A percentile compares a stretch with the other conserved stretches of the same genome.
Conservation (phyloP, 2,888 invertebrate genomes). For the Lasioglossum zephyrum region DNA sequence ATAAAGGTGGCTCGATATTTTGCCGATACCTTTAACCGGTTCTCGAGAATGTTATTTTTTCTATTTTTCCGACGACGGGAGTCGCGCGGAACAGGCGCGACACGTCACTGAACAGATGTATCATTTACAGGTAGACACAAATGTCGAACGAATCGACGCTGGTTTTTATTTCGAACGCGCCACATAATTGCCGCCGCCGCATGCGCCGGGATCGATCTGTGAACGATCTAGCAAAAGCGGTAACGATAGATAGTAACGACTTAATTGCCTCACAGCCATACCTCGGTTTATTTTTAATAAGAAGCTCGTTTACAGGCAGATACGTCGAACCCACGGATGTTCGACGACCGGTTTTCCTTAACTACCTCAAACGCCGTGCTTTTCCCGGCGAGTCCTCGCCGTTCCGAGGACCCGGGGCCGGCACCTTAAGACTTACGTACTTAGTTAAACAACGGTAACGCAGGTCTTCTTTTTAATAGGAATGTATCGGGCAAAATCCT, state of each 20-base stretch:
- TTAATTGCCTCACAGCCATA: conserved; percentile 8
- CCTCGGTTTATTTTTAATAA: background rate
- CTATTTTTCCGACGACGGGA: conserved; percentile 3
- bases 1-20: conserved; percentile 56
- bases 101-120: background rate
- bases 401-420: background rate
- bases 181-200: background rate
- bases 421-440: conserved; percentile 12
- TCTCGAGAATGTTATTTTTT: conserved; percentile 36
- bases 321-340: conserved; percentile 37
- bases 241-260: background rate
- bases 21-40: conserved; percentile 38
- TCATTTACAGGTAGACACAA: conserved; percentile 31
- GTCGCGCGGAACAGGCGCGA: background rate
- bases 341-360: conserved; percentile 60
- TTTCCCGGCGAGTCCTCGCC: background rate
- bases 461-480: background rate
- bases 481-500: conserved; percentile 9
- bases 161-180: conserved; percentile 36
- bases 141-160: conserved; percentile 40
- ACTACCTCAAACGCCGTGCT: conserved; percentile 14
- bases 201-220: background rate
- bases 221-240: conserved; percentile 9
- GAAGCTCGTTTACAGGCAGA: conserved; percentile 44
- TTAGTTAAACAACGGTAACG: conserved; percentile 1